These are phyloP conservation scores for Podarcis raffonei DNA, from an alignment of 2,113 vertebrate species.

Conservation along the genomic window DNA sequence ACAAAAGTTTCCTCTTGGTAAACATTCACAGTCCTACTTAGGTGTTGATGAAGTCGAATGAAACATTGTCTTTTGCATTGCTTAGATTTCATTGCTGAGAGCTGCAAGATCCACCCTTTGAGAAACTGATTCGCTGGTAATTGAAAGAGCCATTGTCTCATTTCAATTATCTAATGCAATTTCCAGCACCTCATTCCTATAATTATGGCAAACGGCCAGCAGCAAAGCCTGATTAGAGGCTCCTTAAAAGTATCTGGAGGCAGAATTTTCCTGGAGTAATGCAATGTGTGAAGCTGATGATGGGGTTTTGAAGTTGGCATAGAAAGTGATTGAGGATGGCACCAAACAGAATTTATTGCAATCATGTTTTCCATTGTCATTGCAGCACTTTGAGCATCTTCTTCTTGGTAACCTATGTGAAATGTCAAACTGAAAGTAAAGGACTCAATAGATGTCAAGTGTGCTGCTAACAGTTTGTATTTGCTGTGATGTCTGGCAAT, in stretches of 20 bases:
- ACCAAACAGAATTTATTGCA: slow-evolving; percentile 17
- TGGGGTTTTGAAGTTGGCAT: slow-evolving; percentile 39
- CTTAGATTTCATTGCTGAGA: slow-evolving; percentile 26
- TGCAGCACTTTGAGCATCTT: neutral
- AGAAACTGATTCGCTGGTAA: slow-evolving; percentile 61
- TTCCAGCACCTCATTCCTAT: slow-evolving; percentile 51
- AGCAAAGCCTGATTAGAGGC: slow-evolving; percentile 62
- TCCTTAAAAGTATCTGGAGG: slow-evolving; percentile 44
- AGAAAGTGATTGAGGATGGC: slow-evolving; percentile 31
- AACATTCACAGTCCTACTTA: neutral
- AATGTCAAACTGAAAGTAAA: slow-evolving; percentile 21
- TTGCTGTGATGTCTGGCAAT: neutral
- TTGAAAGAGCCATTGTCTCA: slow-evolving; percentile 59
- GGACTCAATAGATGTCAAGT: neutral
- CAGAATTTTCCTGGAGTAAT: slow-evolving; percentile 48
- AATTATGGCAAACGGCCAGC: slow-evolving; percentile 63
- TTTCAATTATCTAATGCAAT: slow-evolving; percentile 69
- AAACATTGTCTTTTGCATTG: slow-evolving; percentile 23
- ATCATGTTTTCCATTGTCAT: neutral
- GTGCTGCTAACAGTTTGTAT: neutral
- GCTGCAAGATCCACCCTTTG: slow-evolving; percentile 38
- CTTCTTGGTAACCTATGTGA: neutral
- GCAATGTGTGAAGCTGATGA: slow-evolving; percentile 41
- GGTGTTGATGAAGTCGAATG: neutral
- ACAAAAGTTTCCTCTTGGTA: neutral